Percentiles rank a stretch among this genome's conserved stretches.
Evolutionary conservation across 2,888 invertebrate species (phyloP).

Genomic region (Anarsia innoxiella): DNA sequence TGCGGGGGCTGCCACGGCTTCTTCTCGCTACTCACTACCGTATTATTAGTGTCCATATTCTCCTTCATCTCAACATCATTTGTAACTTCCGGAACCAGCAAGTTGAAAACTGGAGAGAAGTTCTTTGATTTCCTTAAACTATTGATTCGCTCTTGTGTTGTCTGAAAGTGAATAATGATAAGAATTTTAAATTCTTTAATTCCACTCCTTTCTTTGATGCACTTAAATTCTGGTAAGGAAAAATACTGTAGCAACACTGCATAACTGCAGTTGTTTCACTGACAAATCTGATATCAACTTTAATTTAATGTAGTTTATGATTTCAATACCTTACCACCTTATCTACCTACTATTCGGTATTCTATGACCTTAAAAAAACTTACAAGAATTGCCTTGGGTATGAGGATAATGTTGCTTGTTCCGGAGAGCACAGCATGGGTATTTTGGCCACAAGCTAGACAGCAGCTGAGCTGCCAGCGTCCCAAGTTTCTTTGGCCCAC

Average conservation of each 20-base stretch:
- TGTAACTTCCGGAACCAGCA: constrained; percentile 76
- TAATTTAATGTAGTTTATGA: too few relatives aligned
- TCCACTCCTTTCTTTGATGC: too few relatives aligned
- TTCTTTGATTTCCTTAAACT: constrained; percentile 77
- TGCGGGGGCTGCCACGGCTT: constrained; percentile 65
- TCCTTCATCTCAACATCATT: constrained; percentile 70
- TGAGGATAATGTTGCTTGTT: constrained; percentile 58
- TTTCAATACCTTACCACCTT: too few relatives aligned
- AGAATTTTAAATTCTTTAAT: too few relatives aligned
- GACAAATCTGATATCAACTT: too few relatives aligned
- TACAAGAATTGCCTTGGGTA: constrained; percentile 75
- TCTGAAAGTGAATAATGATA: constrained; percentile 52
- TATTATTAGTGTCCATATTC: constrained; percentile 60
- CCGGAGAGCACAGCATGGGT: constrained; percentile 78
- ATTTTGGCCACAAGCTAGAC: constrained; percentile 77
- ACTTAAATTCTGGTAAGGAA: too few relatives aligned
- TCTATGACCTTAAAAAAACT: too few relatives aligned
- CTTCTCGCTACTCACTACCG: constrained; percentile 37
- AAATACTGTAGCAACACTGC: too few relatives aligned
- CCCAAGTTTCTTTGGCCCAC: constrained; percentile 73
- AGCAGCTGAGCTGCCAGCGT: constrained; percentile 77
- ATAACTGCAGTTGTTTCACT: too few relatives aligned
- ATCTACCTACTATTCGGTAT: too few relatives aligned
- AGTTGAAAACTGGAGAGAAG: constrained; percentile 82
- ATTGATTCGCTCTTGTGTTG: constrained; percentile 74